A percentile compares a stretch with the other conserved stretches of the same genome.
These are phyloP conservation scores for Polydesmus complanatus DNA, from an alignment of 2,888 invertebrate species.

Conservation along the genomic window DNA sequence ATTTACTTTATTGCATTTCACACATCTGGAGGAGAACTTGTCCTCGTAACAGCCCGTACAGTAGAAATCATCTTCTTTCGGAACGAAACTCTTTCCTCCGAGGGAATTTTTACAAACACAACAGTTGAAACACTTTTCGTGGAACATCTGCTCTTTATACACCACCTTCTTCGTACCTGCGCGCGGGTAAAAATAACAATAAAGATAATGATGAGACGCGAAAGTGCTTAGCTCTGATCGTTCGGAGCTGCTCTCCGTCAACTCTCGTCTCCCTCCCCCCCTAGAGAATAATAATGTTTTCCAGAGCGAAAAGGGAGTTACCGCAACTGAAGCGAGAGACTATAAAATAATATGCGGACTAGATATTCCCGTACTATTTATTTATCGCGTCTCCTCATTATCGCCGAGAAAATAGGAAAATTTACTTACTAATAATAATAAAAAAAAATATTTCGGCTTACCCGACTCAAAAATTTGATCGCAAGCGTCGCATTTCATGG, in stretches of 20 bases:
- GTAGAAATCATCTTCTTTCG: constrained; percentile 96
- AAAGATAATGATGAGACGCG: background rate
- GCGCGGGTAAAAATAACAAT: constrained; percentile 19
- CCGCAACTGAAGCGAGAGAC: too few relatives aligned
- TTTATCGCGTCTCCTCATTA: too few relatives aligned
- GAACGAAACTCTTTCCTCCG: constrained; percentile 98
- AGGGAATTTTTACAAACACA: constrained; percentile 91
- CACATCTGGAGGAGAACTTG: constrained; percentile 97
- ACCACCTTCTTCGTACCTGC: constrained; percentile 99
- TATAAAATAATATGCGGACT: too few relatives aligned
- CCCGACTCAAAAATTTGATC: constrained; percentile 98
- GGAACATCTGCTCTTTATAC: constrained; percentile 99
- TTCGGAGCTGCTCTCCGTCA: too few relatives aligned
- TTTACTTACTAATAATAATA: too few relatives aligned
- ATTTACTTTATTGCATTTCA: constrained; percentile 97
- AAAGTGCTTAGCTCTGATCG: too few relatives aligned
- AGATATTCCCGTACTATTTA: too few relatives aligned
- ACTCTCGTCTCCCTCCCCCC: background rate
- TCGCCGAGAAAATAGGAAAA: too few relatives aligned
- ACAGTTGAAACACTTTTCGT: constrained; percentile 99
- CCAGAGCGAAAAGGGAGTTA: too few relatives aligned
- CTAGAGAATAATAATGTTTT: too few relatives aligned
- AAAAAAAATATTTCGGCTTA: too few relatives aligned
- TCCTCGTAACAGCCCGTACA: constrained; percentile 98
- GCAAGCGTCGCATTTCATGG: constrained; percentile 97